Conservation (phyloP, 2,888 invertebrate species). For the Rhimphoctona megacephalus region DNA sequence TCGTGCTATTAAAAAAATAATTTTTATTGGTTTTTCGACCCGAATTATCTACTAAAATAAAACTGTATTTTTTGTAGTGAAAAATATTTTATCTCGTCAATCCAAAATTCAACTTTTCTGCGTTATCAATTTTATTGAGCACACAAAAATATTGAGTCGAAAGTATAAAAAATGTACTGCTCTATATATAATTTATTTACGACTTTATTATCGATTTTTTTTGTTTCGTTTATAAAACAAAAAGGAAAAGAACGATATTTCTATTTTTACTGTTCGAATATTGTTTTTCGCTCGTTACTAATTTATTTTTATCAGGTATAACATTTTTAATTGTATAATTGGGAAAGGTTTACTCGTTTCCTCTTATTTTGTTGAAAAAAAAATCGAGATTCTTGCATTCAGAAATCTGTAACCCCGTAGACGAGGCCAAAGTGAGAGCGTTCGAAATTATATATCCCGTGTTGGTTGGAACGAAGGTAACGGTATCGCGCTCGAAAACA, state of each 20-base stretch:
- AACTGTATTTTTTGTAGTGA: neutral
- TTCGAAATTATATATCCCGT: constrained; percentile 11
- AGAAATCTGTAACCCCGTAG: neutral
- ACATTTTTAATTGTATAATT: too few relatives aligned
- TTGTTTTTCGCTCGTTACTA: neutral
- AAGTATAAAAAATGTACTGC: neutral
- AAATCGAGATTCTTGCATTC: neutral
- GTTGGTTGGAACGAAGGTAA: constrained; percentile 34
- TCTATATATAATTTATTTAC: neutral
- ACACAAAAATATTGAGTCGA: neutral
- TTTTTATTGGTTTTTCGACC: neutral
- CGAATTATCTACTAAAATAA: neutral
- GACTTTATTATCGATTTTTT: neutral
- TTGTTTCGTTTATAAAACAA: neutral
- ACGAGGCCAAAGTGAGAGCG: constrained; percentile 54
- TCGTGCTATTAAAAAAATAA: neutral
- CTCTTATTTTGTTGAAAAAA: neutral
- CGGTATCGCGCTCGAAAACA: constrained; percentile 62
- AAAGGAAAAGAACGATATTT: neutral
- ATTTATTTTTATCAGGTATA: neutral
- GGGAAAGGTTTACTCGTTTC: neutral
- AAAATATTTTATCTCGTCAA: neutral
- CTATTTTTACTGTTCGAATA: neutral
- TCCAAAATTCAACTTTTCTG: neutral
- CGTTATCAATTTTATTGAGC: neutral